phyloP scores from a whole-genome alignment of 2,888 invertebrate genomes.

The Epirrita christyi region DNA sequence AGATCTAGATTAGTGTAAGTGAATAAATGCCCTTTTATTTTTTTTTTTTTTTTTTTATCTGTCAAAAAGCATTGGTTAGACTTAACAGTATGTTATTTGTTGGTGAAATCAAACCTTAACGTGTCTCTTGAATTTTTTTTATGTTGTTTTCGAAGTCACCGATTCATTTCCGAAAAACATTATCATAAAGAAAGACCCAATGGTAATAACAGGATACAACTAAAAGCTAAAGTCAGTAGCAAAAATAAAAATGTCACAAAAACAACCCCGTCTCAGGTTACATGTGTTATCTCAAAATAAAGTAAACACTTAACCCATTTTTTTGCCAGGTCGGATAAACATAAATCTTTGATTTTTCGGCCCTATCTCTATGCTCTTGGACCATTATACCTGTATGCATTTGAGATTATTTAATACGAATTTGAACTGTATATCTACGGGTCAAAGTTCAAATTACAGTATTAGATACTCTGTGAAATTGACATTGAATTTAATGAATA shows the following conservation, averaged over 20 bases:
- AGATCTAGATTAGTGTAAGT: too few relatives aligned
- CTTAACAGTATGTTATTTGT: too few relatives aligned
- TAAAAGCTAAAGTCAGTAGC: slow-evolving; percentile 38
- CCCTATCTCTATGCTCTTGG: too few relatives aligned
- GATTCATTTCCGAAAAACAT: slow-evolving; percentile 14
- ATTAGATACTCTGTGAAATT: slow-evolving; percentile 38
- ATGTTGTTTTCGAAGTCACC: too few relatives aligned
- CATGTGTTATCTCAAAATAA: slow-evolving; percentile 64
- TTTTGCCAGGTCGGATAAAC: slow-evolving; percentile 60
- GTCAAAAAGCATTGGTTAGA: too few relatives aligned
- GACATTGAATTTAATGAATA: slow-evolving; percentile 46
- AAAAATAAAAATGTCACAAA: slow-evolving; percentile 37
- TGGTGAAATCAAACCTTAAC: too few relatives aligned
- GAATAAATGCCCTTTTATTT: too few relatives aligned
- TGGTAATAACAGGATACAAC: slow-evolving; percentile 9
- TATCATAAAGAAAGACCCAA: slow-evolving; percentile 10
- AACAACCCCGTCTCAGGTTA: slow-evolving; percentile 51
- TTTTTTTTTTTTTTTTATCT: too few relatives aligned
- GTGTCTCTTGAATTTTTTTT: too few relatives aligned
- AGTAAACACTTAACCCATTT: slow-evolving; percentile 73
- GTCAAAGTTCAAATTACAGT: slow-evolving; percentile 18
- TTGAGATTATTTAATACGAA: slow-evolving; percentile 28
- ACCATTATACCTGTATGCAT: slow-evolving; percentile 52
- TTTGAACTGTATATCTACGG: slow-evolving; percentile 3
- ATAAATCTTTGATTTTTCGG: slow-evolving; percentile 62